Evolutionary conservation across 2,888 invertebrate species (phyloP).

Genomic region (Tolmerus cingulatus): DNA sequence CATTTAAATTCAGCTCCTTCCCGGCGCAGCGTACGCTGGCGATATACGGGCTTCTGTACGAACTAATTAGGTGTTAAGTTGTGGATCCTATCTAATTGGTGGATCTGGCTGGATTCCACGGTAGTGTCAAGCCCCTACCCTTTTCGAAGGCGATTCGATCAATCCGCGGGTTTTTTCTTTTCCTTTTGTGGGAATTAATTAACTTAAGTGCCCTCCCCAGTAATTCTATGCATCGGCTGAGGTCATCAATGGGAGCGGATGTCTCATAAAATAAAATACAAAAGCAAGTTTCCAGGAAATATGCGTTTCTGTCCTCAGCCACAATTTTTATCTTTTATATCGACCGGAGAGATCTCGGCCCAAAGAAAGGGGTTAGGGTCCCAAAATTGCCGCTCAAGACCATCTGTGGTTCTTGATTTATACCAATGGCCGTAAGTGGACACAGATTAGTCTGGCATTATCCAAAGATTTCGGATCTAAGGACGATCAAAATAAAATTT

Average conservation of each 20-base stretch:
- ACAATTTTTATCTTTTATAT: constrained; percentile 37
- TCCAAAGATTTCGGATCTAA: not conserved
- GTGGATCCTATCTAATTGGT: constrained; percentile 44
- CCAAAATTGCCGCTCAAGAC: constrained; percentile 2
- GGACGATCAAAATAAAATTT: constrained; percentile 29
- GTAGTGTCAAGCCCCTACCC: not conserved
- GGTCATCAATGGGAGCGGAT: constrained; percentile 41
- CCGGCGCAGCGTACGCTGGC: not conserved
- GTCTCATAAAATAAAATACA: constrained; percentile 28
- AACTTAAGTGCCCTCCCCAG: constrained; percentile 23
- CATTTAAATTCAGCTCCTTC: constrained; percentile 37
- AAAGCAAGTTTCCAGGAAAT: constrained; percentile 32
- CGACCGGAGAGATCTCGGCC: not conserved
- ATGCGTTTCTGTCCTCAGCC: not conserved
- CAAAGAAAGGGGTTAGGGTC: constrained; percentile 11
- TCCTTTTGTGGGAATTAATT: constrained; percentile 21
- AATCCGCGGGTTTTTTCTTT: not conserved
- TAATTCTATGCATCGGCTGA: constrained; percentile 32
- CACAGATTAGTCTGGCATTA: constrained; percentile 26
- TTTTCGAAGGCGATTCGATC: not conserved
- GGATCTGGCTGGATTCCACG: constrained; percentile 26
- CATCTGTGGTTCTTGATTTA: constrained; percentile 41
- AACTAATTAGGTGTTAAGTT: constrained; percentile 46
- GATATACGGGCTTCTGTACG: constrained; percentile 39
- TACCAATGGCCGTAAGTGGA: not conserved